Conservation (phyloP, 2,797 vertebrate species). For the Zenarchopterus dispar region DNA sequence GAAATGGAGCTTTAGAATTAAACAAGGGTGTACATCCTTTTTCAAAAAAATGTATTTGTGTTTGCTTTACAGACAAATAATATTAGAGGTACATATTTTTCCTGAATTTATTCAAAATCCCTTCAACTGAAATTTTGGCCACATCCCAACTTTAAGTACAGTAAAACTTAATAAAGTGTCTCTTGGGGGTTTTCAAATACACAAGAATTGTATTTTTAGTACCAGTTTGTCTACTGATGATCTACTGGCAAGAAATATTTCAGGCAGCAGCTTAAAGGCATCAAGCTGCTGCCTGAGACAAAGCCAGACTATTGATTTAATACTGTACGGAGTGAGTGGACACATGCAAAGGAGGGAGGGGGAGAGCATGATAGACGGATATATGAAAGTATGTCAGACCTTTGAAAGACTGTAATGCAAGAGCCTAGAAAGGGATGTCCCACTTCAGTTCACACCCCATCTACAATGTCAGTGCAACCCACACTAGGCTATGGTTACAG, state of each 20-base stretch:
- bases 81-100: conserved; percentile 11
- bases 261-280: conserved; percentile 72
- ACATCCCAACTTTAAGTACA: conserved; percentile 21
- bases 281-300: conserved; percentile 70
- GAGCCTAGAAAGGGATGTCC: conserved; percentile 66
- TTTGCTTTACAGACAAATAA: conserved; percentile 1
- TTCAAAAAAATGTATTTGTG: neutral
- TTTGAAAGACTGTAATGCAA: conserved; percentile 74
- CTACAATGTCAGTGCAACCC: conserved; percentile 56
- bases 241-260: conserved; percentile 55
- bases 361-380: conserved; percentile 74
- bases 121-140: conserved; percentile 9
- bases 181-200: conserved; percentile 36
- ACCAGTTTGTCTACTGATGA: conserved; percentile 45
- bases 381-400: conserved; percentile 64
- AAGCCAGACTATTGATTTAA: conserved; percentile 75
- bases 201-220: conserved; percentile 52
- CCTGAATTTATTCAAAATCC: conserved; percentile 25
- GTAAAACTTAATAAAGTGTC: conserved; percentile 26
- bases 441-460: conserved; percentile 70
- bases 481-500: conserved; percentile 62
- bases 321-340: conserved; percentile 70
- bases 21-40: too few species aligned
- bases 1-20: too few species aligned
- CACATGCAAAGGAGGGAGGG: conserved; percentile 69